Conservation (phyloP, 2,113 vertebrate species). For the Pycnonotus jocosus region DNA sequence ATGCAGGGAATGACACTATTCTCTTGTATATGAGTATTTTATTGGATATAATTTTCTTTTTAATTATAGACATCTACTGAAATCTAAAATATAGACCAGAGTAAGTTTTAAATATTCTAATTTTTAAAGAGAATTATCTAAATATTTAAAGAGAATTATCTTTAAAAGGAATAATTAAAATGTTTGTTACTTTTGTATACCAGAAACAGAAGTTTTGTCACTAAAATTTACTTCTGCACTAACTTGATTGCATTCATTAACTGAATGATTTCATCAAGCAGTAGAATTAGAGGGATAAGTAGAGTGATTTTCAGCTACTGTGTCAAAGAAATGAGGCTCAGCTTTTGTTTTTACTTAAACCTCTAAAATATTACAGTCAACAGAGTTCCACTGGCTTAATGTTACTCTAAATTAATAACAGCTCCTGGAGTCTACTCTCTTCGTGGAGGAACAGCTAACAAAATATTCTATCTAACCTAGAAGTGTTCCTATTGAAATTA, state of each 20-base stretch:
- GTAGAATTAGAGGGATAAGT: neutral
- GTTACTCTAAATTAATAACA: neutral
- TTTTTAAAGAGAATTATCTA: neutral
- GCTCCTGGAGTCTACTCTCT: neutral
- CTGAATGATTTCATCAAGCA: neutral
- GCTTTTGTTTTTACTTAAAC: neutral
- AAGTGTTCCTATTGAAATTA: neutral
- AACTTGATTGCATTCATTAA: neutral
- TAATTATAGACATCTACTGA: neutral
- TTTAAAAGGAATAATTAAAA: neutral
- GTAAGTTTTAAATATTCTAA: neutral
- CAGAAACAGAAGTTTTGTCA: neutral
- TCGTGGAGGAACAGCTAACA: rapidly evolving
- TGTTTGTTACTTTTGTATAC: neutral
- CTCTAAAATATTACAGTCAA: neutral
- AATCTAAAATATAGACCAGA: neutral
- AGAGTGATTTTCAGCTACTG: neutral
- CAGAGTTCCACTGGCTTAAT: neutral
- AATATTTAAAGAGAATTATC: neutral
- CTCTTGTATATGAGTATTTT: neutral
- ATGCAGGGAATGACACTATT: neutral
- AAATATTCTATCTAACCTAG: neutral
- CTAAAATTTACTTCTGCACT: neutral
- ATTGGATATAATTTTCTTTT: neutral
- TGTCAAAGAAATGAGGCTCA: neutral